Evolutionary conservation across 1,140 invertebrate species (phyloP), one percentile per base, ranked within the genome.

Genomic region (Eulimnadia texana): DNA sequence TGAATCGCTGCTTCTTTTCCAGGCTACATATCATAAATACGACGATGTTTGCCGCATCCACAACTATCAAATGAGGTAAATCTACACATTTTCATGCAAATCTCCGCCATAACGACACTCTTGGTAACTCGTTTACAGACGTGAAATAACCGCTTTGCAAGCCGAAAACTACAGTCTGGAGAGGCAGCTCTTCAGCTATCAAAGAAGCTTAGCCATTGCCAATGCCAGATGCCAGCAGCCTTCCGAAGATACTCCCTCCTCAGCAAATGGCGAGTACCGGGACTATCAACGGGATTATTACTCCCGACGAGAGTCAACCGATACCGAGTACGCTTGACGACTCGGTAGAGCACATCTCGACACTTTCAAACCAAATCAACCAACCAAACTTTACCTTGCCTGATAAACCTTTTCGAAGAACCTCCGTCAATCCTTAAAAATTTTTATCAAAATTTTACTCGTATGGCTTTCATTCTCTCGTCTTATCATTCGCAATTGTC

Each of bases 121-220:
- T 29, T 64, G 11, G 51, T 58, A 47, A 53, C 33, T 29, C 16
- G 47, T 47, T 71, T 71, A 27, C 76, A 88, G 86, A 69, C 79
- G 85, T 28, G 89, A 93, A 72, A 88, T 93, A 62, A 77, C 80
- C 56, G 84, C 84, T 1, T 75, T 92, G 6, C 88, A 91, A 70
- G 82, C 85, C 3, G 89, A 93, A 72, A 91, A 93, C 70, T 88
- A 88, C 70, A 84, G 82, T 29, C 74, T 93, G 63, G 89, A 93
- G 72, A 77, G 88, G 62, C 87, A 93, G 72, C 72, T 92, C 42
- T 86, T 91, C 76, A 88, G 84, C 70, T 91, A 90, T 70, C 88
- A 91, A 71, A 85, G 88, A 71, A 87, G 84, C 67, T 79, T 90
- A 33, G 85, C 86, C n/a, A 84, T 81, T 64, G 83, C 83, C 3